phyloP scores from a whole-genome alignment of 2,113 vertebrate genomes.

The Pagrus major region DNA sequence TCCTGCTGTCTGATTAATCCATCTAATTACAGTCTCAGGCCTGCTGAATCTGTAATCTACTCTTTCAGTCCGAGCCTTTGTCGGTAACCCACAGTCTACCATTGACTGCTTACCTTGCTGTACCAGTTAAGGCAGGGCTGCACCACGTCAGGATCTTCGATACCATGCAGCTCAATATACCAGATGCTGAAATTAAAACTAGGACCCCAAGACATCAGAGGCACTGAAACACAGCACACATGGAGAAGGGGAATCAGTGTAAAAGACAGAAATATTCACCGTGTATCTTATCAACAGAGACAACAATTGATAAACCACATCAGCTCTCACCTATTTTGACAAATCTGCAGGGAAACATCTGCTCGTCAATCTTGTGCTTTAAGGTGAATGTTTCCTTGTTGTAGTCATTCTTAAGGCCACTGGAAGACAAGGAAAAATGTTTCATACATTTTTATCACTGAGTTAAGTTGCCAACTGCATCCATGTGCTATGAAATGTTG shows the following conservation, averaged over 20 bases:
- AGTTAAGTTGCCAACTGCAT: not conserved
- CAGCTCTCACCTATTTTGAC: slow-evolving; percentile 97
- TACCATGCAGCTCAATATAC: slow-evolving; percentile 98
- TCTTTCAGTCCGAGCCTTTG: not conserved
- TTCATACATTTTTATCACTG: not conserved
- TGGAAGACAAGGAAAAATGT: slow-evolving; percentile 68
- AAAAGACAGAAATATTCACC: not conserved
- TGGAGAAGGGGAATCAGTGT: not conserved
- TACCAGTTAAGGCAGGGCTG: slow-evolving; percentile 99
- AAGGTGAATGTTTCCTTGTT: slow-evolving; percentile 99
- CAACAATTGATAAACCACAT: not conserved
- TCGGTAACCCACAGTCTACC: not conserved
- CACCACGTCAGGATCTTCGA: slow-evolving; percentile 97
- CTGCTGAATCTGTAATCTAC: not conserved
- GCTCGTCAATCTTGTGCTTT: slow-evolving; percentile 99
- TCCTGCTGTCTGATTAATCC: not conserved
- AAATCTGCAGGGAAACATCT: slow-evolving; percentile 99
- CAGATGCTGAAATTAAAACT: slow-evolving; percentile 99
- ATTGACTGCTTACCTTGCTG: slow-evolving; percentile 91
- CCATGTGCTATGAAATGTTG: not conserved
- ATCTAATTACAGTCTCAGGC: not conserved
- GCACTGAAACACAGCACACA: slow-evolving; percentile 88
- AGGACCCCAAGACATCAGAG: slow-evolving; percentile 98
- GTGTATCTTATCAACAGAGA: not conserved
- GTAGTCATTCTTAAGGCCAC: slow-evolving; percentile 99